phyloP scores from a whole-genome alignment of 2,797 vertebrate species.

The Etheostoma nigrum region DNA sequence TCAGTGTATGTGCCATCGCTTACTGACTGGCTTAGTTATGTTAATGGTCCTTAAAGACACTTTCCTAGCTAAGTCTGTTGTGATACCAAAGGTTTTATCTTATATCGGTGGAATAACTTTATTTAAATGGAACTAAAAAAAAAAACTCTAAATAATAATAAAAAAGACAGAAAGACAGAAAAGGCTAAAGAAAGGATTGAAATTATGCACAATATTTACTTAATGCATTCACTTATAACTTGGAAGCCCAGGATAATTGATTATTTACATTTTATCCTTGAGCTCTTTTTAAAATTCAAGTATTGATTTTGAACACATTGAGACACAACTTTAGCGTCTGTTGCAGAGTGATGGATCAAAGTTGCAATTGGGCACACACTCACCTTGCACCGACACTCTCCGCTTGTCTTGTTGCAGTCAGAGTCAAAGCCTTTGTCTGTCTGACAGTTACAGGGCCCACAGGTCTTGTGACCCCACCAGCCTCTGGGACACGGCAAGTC shows the following conservation, averaged over 20 bases:
- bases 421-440: conserved; percentile 91
- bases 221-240: background rate
- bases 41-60: background rate
- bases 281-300: too few relatives aligned
- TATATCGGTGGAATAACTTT: background rate
- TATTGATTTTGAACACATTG: background rate
- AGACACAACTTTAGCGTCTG: background rate
- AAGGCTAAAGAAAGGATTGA: background rate
- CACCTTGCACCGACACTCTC: conserved; percentile 96
- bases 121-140: background rate
- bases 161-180: background rate
- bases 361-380: conserved; percentile 28
- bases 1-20: background rate
- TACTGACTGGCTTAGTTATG: background rate
- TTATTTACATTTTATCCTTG: too few relatives aligned
- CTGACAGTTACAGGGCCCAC: conserved; percentile 93
- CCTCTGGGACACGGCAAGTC: conserved; percentile 93
- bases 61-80: background rate
- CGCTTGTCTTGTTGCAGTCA: conserved; percentile 96
- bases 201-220: background rate
- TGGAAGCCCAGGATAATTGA: too few relatives aligned
- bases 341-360: background rate
- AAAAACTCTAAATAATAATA: background rate
- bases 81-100: background rate
- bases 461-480: conserved; percentile 97